Conservation (phyloP, 1,140 invertebrate genomes). For the Anastatus disparis region DNA sequence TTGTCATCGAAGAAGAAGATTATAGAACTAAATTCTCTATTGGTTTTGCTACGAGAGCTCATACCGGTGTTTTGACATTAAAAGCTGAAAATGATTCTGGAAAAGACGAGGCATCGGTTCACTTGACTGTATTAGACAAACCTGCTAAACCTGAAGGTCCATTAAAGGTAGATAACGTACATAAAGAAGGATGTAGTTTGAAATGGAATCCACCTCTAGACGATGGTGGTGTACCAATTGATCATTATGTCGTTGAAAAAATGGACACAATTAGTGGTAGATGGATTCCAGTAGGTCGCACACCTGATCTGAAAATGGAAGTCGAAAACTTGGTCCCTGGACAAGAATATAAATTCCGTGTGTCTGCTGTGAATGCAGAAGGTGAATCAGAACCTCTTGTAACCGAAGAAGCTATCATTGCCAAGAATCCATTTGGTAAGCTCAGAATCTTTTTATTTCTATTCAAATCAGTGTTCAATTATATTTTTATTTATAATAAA, state of each 20-base stretch:
- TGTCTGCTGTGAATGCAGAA: constrained; percentile 94
- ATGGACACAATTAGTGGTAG: constrained; percentile 85
- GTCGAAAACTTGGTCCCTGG: constrained; percentile 86
- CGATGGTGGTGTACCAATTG: constrained; percentile 91
- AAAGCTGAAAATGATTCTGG: constrained; percentile 93
- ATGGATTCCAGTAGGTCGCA: constrained; percentile 84
- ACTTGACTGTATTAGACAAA: constrained; percentile 87
- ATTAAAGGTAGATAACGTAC: constrained; percentile 89
- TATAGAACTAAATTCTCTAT: constrained; percentile 87
- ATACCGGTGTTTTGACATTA: constrained; percentile 86
- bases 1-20: constrained; percentile 86
- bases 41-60: constrained; percentile 77
- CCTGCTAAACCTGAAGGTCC: constrained; percentile 93
- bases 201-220: constrained; percentile 94
- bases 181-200: constrained; percentile 91
- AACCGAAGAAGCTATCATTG: constrained; percentile 88
- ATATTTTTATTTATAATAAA: too few relatives aligned
- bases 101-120: constrained; percentile 89
- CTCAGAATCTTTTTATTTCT: neutral
- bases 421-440: constrained; percentile 97
- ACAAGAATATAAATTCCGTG: constrained; percentile 97
- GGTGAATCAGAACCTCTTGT: constrained; percentile 93
- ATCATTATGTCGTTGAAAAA: constrained; percentile 93
- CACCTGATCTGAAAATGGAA: constrained; percentile 85
- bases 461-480: neutral